A percentile compares a stretch with the other conserved stretches of the same genome.
Evolutionary conservation across 2,113 vertebrate genomes (phyloP).

Genomic region (Bagarius yarrelli): DNA sequence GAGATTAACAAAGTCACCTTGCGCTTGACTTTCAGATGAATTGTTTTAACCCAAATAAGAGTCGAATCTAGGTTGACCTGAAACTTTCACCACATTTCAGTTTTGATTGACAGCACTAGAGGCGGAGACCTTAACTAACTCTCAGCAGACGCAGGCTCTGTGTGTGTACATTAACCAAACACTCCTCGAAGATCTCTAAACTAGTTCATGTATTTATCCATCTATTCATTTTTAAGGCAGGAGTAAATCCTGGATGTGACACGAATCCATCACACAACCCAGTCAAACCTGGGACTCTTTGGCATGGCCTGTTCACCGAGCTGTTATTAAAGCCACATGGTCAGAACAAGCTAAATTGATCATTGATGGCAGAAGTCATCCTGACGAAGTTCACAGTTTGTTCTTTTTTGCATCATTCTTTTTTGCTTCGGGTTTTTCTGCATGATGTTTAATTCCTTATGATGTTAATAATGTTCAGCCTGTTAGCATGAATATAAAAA

Average conservation of each 20-base stretch:
- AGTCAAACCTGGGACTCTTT: neutral
- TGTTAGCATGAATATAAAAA: slow-evolving; percentile 84
- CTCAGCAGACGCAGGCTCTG: neutral
- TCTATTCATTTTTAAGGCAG: neutral
- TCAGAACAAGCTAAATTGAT: neutral
- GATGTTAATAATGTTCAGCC: slow-evolving; percentile 61
- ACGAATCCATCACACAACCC: neutral
- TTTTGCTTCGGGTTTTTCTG: slow-evolving; percentile 30
- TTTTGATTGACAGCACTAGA: slow-evolving; percentile 42
- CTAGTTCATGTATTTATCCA: neutral
- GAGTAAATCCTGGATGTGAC: neutral
- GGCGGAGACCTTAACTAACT: neutral
- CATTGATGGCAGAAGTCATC: neutral
- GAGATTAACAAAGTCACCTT: slow-evolving; percentile 44
- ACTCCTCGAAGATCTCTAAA: neutral
- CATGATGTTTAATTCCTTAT: slow-evolving; percentile 43
- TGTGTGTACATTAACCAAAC: neutral
- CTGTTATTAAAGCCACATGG: neutral
- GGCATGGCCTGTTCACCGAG: neutral
- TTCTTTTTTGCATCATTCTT: neutral
- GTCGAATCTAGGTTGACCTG: slow-evolving; percentile 43
- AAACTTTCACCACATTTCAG: slow-evolving; percentile 33
- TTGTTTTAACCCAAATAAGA: slow-evolving; percentile 51
- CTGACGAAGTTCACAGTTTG: slow-evolving; percentile 45
- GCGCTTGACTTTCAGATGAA: slow-evolving; percentile 44